phyloP scores from a whole-genome alignment of 2,797 vertebrate species.

The Gadopsis marmoratus region DNA sequence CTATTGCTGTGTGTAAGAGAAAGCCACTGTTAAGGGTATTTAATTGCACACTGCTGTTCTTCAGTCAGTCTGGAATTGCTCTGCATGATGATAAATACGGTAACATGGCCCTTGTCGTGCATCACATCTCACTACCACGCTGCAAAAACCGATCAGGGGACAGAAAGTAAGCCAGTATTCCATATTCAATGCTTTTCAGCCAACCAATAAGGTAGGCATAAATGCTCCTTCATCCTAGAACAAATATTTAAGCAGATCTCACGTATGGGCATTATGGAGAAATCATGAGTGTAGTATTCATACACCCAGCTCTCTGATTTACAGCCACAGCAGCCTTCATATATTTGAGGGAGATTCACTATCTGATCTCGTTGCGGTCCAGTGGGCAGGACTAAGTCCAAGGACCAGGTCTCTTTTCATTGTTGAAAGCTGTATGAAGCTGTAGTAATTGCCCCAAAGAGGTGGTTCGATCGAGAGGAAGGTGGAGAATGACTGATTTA shows the following conservation, averaged over 20 bases:
- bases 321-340: slow-evolving; percentile 39
- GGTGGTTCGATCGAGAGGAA: slow-evolving; percentile 86
- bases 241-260: slow-evolving; percentile 58
- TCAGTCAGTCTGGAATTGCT: neutral
- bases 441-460: slow-evolving; percentile 84
- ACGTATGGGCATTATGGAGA: slow-evolving; percentile 47
- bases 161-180: neutral
- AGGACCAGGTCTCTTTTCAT: slow-evolving; percentile 60
- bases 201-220: neutral
- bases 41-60: neutral
- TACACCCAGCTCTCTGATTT: slow-evolving; percentile 41
- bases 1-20: neutral
- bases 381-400: slow-evolving; percentile 56
- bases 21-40: neutral
- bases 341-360: slow-evolving; percentile 46
- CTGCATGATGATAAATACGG: neutral
- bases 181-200: neutral
- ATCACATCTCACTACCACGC: neutral
- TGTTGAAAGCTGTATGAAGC: slow-evolving; percentile 70
- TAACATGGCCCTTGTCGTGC: neutral
- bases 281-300: slow-evolving; percentile 38
- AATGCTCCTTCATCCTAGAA: slow-evolving; percentile 43
- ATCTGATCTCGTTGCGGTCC: slow-evolving; percentile 60
- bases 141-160: neutral
- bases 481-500: slow-evolving; percentile 79